phyloP scores from a whole-genome alignment of 2,113 vertebrate species.

The Elaphurus davidianus region DNA sequence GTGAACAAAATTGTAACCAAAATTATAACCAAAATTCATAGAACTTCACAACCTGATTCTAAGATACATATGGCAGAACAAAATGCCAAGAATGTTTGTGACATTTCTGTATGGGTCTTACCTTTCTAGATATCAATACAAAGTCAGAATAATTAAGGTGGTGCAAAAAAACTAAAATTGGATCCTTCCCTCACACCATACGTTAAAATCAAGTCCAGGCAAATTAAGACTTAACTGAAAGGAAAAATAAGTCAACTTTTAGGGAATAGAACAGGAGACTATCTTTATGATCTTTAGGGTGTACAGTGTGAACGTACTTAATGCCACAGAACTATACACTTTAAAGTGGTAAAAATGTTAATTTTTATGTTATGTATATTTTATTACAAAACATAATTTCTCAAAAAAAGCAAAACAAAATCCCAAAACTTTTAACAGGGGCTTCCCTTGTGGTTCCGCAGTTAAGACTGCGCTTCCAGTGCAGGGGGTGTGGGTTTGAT shows the following conservation, averaged over 20 bases:
- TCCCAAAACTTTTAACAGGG: background rate
- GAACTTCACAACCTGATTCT: background rate
- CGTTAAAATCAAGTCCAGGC: background rate
- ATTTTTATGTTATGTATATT: no score
- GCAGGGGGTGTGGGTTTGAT: background rate
- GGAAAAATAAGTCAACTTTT: background rate
- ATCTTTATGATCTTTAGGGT: background rate
- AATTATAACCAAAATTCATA: background rate
- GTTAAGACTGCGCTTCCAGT: background rate
- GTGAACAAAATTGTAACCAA: background rate
- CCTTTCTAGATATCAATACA: background rate
- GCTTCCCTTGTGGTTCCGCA: background rate
- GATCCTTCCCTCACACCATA: background rate
- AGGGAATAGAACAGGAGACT: background rate
- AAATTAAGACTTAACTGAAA: background rate
- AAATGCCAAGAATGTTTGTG: background rate
- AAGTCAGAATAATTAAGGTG: background rate
- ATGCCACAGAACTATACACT: no score
- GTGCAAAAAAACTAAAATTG: background rate
- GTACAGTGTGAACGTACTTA: no score
- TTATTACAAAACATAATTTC: background rate
- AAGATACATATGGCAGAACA: background rate
- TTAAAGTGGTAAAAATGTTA: no score
- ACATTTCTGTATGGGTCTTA: background rate
- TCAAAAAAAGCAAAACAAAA: background rate